Conservation (phyloP, 1,140 invertebrate genomes). For the Apis dorsata region DNA sequence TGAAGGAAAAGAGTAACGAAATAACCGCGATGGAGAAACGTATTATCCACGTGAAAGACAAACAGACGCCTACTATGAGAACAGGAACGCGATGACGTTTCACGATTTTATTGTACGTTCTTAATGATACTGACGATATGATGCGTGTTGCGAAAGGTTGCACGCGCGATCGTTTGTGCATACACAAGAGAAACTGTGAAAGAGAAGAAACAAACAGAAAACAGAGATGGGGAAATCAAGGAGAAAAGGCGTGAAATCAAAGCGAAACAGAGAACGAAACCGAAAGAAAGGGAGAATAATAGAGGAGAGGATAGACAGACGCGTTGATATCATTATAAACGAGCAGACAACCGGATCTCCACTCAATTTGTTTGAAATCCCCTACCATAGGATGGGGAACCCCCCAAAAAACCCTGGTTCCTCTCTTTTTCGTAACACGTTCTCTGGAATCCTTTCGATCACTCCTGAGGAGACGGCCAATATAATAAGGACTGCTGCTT, state of each 20-base stretch:
- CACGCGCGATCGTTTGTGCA: slow-evolving; percentile 32
- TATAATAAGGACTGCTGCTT: slow-evolving; percentile 22
- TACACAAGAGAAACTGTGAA: neutral
- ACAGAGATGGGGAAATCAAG: neutral
- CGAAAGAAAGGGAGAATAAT: neutral
- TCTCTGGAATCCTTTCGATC: slow-evolving; percentile 28
- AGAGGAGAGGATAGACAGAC: slow-evolving; percentile 47
- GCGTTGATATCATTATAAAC: slow-evolving; percentile 71
- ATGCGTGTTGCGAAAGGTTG: neutral
- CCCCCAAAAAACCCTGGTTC: slow-evolving; percentile 12
- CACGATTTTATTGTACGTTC: slow-evolving; percentile 42
- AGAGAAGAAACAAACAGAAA: neutral
- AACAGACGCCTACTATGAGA: no score
- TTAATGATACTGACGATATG: slow-evolving; percentile 52
- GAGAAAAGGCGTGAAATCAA: slow-evolving; percentile 23
- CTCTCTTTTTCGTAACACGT: slow-evolving; percentile 52
- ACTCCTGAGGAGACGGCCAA: neutral
- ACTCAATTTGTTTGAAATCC: slow-evolving; percentile 72
- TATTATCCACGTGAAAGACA: neutral
- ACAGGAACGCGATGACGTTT: slow-evolving; percentile 29
- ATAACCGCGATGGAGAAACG: no score
- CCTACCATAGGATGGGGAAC: slow-evolving; percentile 42
- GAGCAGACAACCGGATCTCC: slow-evolving; percentile 68
- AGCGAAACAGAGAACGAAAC: slow-evolving; percentile 3
- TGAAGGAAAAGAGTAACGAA: no score